Evolutionary conservation across 2,888 invertebrate genomes (phyloP), one percentile per base, ranked within the genome.

Genomic region (Elegia similella): DNA sequence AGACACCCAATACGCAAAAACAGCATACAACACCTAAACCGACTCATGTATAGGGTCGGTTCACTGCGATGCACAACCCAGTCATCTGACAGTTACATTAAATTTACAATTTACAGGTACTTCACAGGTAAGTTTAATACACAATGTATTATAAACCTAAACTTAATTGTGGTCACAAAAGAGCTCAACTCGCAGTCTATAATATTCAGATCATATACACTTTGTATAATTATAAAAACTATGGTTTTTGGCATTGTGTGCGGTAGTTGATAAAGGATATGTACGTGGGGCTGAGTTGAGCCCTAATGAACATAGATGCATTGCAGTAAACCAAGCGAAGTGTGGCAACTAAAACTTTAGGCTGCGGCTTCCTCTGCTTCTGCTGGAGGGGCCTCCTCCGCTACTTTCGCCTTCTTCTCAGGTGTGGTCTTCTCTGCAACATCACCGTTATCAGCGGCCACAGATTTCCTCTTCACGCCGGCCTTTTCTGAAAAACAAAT

Each of bases 391-490:
- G 86, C 79, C 62, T 93, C 93, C 52, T 95, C 95, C 12, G 92
- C 93, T 57, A 95, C 88, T 87, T 95, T 95, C 64, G 94, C 93
- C 75, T 95, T 95, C 85, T 95, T 95, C 75, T 95, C 95, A 7
- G 95, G 95, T 60, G 94, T 93, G 50, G 92, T 93, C 67, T 93
- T 94, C 63, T 94, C 94, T 16, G 88, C 79, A 8, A 87, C 86
- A 52, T 93, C 93, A 55, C 91, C 93, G 44, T 88, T 88, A 62
- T 91, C 89, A 3, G 86, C 92, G 10, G 93, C 89, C 16, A 92
- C 92, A 56, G 95, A 95, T 93, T 95, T 95, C 92, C 95, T 94
- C 86, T 95, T 95, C 78, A 94, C 92, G 65, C 93, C 92, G 56
- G 92, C 84, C 59, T 84, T 86, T 75, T 90, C 89, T 88, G 86